phyloP scores from a whole-genome alignment of 1,140 invertebrate genomes.

The Zeugodacus cucurbitae region DNA sequence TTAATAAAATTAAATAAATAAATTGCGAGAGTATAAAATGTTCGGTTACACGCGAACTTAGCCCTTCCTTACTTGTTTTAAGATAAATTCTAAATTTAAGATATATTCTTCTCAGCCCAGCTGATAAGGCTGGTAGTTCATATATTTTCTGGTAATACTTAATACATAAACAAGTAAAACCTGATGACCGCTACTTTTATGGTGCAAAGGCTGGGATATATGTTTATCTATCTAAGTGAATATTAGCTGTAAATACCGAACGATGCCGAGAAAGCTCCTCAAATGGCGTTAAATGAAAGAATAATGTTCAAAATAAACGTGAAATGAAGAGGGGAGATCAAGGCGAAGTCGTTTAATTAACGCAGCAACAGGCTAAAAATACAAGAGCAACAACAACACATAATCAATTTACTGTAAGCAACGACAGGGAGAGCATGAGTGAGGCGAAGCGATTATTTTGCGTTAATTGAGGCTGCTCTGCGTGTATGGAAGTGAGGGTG shows the following conservation, averaged over 20 bases:
- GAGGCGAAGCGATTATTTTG: not conserved
- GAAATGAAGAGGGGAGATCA: not conserved
- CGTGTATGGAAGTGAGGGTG: not conserved
- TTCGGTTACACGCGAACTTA: no score
- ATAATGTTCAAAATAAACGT: not conserved
- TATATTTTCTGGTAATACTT: no score
- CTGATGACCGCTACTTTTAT: not conserved
- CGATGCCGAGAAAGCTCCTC: not conserved
- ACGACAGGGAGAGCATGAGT: not conserved
- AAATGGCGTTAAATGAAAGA: not conserved
- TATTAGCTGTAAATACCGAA: not conserved
- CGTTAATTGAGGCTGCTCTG: not conserved
- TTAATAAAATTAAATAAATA: no score
- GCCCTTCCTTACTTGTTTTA: no score
- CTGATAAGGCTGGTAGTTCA: no score
- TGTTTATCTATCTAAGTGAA: not conserved
- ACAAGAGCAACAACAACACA: not conserved
- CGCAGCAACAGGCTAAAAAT: not conserved
- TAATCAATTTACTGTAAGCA: not conserved
- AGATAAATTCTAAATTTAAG: no score
- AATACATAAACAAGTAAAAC: not conserved
- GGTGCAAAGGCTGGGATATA: not conserved
- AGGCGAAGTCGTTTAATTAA: not conserved
- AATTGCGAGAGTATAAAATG: no score
- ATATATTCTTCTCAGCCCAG: no score